Base-by-base conservation (phyloP, 2,797 vertebrate species). In the Salarias fasciatus region DNA sequence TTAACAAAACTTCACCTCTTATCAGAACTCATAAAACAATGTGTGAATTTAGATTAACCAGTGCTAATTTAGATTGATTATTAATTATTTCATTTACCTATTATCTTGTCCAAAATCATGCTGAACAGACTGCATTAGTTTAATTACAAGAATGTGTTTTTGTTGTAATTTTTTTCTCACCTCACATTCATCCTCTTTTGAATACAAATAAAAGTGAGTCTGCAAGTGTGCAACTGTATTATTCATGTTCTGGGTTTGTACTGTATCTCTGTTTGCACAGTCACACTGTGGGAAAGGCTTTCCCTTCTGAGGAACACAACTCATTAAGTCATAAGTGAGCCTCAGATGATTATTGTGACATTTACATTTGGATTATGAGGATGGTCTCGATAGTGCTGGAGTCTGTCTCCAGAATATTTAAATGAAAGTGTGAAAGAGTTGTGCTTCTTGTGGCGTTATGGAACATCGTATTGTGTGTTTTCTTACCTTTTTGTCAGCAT, bases 401-500 rank as follows among this genome's bases (percentile, higher is more conserved):
- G 8, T 35, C 11, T 13, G 14, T 11, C 15, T 18, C 4, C 15
- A 28, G 6, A 15, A 10, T 28, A 41, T 45, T 8, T n/a, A 12
- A 15, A 24, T 0, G n/a, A 56, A 9, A 1, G 9, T 35, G 3
- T 1, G 11, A 13, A 8, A 38, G 11, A 10, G 38, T 6, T 35
- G 9, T 11, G 8, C 24, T 38, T 9, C 9, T 6, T 35, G 6
- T 9, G 6, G 33, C 1, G 33, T 35, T 6, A 35, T 35, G 33
- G 18, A 24, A 24, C 18, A 24, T 2, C 24, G 18, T 24, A 3
- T 18, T 11, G 41, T 33, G 28, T 56, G 5, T 57, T 62, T 8
- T 41, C 71, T 88, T 88, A 98, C 97, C 89, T 96, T 95, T 89
- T 96, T 98, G 70, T 97, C 94, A 54, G 93, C 88, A 47, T 99